phyloP scores from a whole-genome alignment of 2,113 vertebrate species.

The Shinisaurus crocodilurus region DNA sequence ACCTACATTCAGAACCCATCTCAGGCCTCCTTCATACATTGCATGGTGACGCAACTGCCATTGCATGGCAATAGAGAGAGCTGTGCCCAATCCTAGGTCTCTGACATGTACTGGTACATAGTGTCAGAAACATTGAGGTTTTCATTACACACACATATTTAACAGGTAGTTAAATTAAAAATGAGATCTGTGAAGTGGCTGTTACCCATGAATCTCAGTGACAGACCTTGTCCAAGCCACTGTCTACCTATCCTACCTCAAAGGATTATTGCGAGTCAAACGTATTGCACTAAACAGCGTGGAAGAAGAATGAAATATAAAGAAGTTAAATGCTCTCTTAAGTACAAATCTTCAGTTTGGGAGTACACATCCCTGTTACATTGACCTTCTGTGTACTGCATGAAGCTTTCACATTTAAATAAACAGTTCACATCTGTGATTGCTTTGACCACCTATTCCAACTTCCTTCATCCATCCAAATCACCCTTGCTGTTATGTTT shows the following conservation, averaged over 20 bases:
- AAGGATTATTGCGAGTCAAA: not conserved
- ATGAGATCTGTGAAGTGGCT: not conserved
- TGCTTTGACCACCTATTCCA: constrained; percentile 37
- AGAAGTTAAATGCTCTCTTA: not conserved
- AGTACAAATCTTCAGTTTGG: not conserved
- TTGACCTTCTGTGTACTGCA: constrained; percentile 24
- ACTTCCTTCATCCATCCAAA: constrained; percentile 10
- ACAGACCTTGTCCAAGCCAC: not conserved
- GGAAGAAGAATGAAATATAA: not conserved
- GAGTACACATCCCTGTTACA: constrained; percentile 21
- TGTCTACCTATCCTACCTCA: not conserved
- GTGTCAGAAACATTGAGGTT: not conserved
- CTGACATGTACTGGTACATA: not conserved
- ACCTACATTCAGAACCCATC: not conserved
- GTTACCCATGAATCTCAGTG: not conserved
- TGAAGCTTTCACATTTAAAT: constrained; percentile 15
- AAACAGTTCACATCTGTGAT: constrained; percentile 33
- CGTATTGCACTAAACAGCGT: not conserved
- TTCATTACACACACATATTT: not conserved
- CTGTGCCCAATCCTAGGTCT: not conserved
- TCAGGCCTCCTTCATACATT: not conserved
- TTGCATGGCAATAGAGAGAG: not conserved
- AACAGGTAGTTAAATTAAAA: not conserved
- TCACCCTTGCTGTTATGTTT: not conserved
- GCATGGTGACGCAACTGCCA: not conserved